A percentile compares a stretch with the other conserved stretches of the same genome.
Evolutionary conservation across 2,888 invertebrate genomes (phyloP).

Genomic region (Conops quadrifasciatus): DNA sequence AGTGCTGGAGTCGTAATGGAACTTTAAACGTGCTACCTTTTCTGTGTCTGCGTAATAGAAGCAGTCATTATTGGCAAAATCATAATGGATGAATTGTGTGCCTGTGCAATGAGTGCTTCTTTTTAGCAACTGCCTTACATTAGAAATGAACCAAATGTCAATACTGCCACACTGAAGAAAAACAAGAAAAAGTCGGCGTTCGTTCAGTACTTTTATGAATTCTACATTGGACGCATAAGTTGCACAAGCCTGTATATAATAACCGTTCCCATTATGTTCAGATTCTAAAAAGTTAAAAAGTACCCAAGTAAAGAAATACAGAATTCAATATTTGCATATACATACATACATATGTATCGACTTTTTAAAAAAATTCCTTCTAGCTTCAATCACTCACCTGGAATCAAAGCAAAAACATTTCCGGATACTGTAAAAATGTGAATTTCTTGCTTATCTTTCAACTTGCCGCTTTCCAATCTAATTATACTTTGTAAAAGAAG

Average conservation of each 20-base stretch:
- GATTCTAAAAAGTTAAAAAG: constrained; percentile 13
- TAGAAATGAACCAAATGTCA: constrained; percentile 60
- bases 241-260: constrained; percentile 46
- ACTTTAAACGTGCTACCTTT: constrained; percentile 52
- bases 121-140: constrained; percentile 46
- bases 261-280: constrained; percentile 23
- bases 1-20: constrained; percentile 47
- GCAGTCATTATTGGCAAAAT: constrained; percentile 49
- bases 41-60: constrained; percentile 57
- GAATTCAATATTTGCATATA: not conserved
- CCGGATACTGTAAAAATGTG: constrained; percentile 58
- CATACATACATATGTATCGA: too few relatives aligned
- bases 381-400: constrained; percentile 33
- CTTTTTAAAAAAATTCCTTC: constrained; percentile 3
- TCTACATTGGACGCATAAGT: constrained; percentile 51
- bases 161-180: constrained; percentile 57
- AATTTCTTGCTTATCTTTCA: constrained; percentile 46
- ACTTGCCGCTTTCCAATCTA: constrained; percentile 33
- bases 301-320: not conserved
- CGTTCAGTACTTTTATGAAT: constrained; percentile 50
- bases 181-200: constrained; percentile 52
- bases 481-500: constrained; percentile 52
- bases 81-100: constrained; percentile 51
- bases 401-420: constrained; percentile 53
- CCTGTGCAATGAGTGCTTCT: constrained; percentile 53